Base-by-base conservation (phyloP, 2,888 invertebrate genomes). In the Oasisia sp. region DNA sequence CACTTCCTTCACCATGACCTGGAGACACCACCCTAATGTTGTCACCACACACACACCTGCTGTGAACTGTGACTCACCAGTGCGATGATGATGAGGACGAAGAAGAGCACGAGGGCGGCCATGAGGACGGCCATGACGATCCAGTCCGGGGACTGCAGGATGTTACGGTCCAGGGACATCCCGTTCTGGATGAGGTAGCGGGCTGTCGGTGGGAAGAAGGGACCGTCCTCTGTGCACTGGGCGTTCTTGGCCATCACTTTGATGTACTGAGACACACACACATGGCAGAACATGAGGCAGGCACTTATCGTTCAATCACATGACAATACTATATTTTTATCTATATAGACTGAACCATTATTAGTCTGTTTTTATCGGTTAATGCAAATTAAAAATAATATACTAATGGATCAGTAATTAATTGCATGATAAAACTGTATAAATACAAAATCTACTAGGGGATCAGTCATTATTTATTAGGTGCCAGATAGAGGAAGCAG, bases 131-230 rank as follows among this genome's bases (percentile, higher is more conserved):
- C 94, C 92, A 96, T 96, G 91, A 96, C 94, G 27, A 95, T 93
- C 96, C 96, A 96, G 93, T 96, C 95, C 8, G 96, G 96, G 8
- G 95, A 94, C 93, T 95, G 95, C n/a, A 96, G 94, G 92, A 96
- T 95, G 93, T 95, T 95, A 91, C 95, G 94, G 91, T 94, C 94
- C 44, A 96, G 93, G 7, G 95, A 93, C 45, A 96, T 94, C 50
- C 95, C 95, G 89, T 95, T 95, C 92, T 94, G 94, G 9, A 96
- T 94, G 90, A 95, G 93, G 93, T 95, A 94, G 9, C 95, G 93
- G 0, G 95, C 93, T 0, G 95, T 96, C 4, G 95, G 95, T 0
- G 96, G 95, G 95, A 95, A 96, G 95, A 95, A 96, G 0, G 96
- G 96, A 8, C 96, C 96, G 4, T 94, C 94, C 74, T 94, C 94